Base-by-base conservation (phyloP, 2,797 vertebrate species). In the Cyclopterus lumpus region DNA sequence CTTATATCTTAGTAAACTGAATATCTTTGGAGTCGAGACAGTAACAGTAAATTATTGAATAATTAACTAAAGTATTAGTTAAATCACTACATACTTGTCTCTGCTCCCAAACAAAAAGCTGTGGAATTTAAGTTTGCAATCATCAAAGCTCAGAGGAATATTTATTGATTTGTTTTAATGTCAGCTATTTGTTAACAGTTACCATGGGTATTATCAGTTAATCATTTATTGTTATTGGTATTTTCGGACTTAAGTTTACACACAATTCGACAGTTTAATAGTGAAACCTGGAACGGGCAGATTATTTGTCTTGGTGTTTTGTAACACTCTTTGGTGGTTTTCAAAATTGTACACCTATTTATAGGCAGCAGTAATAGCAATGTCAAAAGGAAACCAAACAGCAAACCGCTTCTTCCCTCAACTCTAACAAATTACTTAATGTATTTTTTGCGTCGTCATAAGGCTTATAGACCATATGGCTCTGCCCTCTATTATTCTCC, bases 401-500 rank as follows among this genome's bases (percentile, higher is more conserved):
- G 24, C 40, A 73, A 74, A 77, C 11, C 26, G 30, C 30, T 67
- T 74, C 49, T 72, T 82, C 74, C 67, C 69, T 71, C 63, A 51
- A 77, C 58, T 72, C 38, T 67, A 77, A 83, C 67, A 88, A 88
- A 89, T 85, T 59, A 69, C 65, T 75, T 59, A 73, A 86, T 78
- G 48, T 65, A 75, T 86, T 87, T 57, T 83, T 86, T 80, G 77
- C 61, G 67, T 86, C 81, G 78, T 80, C 77, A 71, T 80, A 82
- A 80, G 71, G 77, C 62, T 22, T 42, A 62, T 69, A 80, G 60
- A 66, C 78, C 84, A 83, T 60, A 79, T 87, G 80, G 86, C 80
- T 90, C 64, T 91, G 90, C 86, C 92, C 91, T 93, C 88, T 86
- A 92, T 93, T 91, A 92, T 73, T 86, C 48, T 77, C 81, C 85